phyloP scores from a whole-genome alignment of 2,797 vertebrate genomes.

The Brachyrhaphis roseni region DNA sequence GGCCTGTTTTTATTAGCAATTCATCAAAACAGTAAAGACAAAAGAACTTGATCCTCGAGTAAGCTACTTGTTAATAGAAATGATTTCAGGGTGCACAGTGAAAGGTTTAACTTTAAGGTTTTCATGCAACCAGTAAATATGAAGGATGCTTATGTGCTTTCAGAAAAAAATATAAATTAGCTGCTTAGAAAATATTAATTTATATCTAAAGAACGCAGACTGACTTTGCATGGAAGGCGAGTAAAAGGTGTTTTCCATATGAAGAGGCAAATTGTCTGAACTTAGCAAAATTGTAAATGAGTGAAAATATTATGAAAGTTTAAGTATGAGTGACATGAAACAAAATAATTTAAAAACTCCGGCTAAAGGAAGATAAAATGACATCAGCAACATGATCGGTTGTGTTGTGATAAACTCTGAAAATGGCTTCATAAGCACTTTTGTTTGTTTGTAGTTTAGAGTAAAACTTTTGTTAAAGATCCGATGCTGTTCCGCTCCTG shows the following conservation, averaged over 20 bases:
- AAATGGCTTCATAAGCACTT: neutral
- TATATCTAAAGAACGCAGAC: neutral
- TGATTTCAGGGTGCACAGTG: neutral
- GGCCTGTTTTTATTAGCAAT: neutral
- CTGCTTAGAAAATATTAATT: neutral
- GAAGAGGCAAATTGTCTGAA: neutral
- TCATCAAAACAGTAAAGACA: neutral
- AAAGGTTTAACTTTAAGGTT: neutral
- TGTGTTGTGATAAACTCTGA: neutral
- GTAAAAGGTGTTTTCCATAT: neutral
- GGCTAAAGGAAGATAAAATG: slow-evolving; percentile 1
- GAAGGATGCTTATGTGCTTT: neutral
- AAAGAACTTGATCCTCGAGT: neutral
- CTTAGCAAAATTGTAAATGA: neutral
- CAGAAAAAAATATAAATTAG: neutral
- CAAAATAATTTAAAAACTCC: neutral
- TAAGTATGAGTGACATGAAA: neutral
- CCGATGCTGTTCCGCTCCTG: neutral
- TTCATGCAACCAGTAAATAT: neutral
- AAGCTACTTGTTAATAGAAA: neutral
- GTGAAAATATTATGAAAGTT: neutral
- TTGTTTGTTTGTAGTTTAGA: neutral
- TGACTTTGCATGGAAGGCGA: neutral
- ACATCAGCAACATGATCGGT: neutral
- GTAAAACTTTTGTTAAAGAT: neutral